Percentiles rank a stretch among this genome's conserved stretches.
phyloP scores from a whole-genome alignment of 2,888 invertebrate species.

The Campopleginae sp. region DNA sequence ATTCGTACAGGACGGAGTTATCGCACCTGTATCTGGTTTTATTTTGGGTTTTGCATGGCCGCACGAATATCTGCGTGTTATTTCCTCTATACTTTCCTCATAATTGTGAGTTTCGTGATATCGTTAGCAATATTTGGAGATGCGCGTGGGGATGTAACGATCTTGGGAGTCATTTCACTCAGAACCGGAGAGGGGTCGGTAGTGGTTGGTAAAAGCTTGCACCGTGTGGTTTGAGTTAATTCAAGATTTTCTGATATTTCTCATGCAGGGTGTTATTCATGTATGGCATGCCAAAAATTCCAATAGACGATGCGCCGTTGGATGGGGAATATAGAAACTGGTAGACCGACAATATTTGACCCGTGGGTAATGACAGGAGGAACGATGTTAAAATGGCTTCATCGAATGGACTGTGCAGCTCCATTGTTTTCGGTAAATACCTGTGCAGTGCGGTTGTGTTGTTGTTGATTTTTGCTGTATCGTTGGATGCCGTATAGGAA shows the following conservation, averaged over 20 bases:
- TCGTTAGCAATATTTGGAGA: not conserved
- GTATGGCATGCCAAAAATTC: slow-evolving; percentile 46
- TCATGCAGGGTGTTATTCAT: slow-evolving; percentile 7
- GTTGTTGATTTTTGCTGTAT: slow-evolving; percentile 35
- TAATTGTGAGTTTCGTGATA: not conserved
- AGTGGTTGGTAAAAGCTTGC: slow-evolving; percentile 32
- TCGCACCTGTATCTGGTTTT: not conserved
- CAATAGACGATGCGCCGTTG: slow-evolving; percentile 43
- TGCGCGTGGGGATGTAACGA: slow-evolving; percentile 49
- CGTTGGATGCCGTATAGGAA: slow-evolving; percentile 15
- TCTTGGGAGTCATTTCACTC: slow-evolving; percentile 52
- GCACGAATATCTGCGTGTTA: not conserved
- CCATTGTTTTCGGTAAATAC: slow-evolving; percentile 44
- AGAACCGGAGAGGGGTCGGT: not conserved
- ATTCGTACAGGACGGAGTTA: not conserved
- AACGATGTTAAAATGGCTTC: slow-evolving; percentile 50
- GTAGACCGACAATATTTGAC: slow-evolving; percentile 58
- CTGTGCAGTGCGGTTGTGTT: slow-evolving; percentile 13
- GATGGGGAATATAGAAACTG: slow-evolving; percentile 17
- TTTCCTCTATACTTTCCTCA: not conserved
- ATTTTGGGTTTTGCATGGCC: not conserved
- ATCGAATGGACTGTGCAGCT: slow-evolving; percentile 42
- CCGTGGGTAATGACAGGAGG: slow-evolving; percentile 31
- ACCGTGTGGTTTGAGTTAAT: slow-evolving; percentile 33
- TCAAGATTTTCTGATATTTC: slow-evolving; percentile 11